phyloP scores from a whole-genome alignment of 1,140 invertebrate genomes.

The Drosophila fuyamai region DNA sequence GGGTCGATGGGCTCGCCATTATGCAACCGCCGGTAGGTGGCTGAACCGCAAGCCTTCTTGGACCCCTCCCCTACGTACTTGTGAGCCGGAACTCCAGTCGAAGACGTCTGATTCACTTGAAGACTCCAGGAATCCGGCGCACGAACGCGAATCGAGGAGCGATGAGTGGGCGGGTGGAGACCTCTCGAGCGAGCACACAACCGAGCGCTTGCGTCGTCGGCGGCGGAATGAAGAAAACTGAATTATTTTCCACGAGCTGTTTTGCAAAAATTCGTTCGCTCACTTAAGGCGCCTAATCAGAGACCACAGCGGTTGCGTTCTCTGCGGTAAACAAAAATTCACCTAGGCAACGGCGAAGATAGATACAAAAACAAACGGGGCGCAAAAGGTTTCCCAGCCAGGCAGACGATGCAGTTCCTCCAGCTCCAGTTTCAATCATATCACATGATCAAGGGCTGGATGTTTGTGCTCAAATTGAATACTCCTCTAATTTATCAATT shows the following conservation, averaged over 20 bases:
- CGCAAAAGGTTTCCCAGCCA: constrained; percentile 13
- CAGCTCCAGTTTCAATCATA: constrained; percentile 19
- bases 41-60: neutral
- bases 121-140: constrained; percentile 25
- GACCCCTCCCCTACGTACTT: constrained; percentile 32
- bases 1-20: constrained; percentile 25
- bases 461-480: constrained; percentile 17
- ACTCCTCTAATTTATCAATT: constrained; percentile 72
- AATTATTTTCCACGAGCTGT: constrained; percentile 75
- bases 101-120: constrained; percentile 27
- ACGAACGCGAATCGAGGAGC: constrained; percentile 16
- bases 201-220: constrained; percentile 76
- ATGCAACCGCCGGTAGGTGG: constrained; percentile 30
- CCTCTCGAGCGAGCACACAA: constrained; percentile 47
- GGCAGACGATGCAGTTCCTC: constrained; percentile 4
- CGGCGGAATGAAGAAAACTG: constrained; percentile 80
- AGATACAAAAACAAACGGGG: constrained; percentile 51
- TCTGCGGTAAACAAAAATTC: constrained; percentile 72
- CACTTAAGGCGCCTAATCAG: constrained; percentile 59
- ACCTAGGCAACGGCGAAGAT: constrained; percentile 71
- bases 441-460: constrained; percentile 57
- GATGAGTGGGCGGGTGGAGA: constrained; percentile 4
- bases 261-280: constrained; percentile 54
- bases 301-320: constrained; percentile 24
- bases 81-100: constrained; percentile 31